Base-by-base conservation (phyloP, 2,888 invertebrate genomes). In the Pseudococcus jackbeardsleyi region DNA sequence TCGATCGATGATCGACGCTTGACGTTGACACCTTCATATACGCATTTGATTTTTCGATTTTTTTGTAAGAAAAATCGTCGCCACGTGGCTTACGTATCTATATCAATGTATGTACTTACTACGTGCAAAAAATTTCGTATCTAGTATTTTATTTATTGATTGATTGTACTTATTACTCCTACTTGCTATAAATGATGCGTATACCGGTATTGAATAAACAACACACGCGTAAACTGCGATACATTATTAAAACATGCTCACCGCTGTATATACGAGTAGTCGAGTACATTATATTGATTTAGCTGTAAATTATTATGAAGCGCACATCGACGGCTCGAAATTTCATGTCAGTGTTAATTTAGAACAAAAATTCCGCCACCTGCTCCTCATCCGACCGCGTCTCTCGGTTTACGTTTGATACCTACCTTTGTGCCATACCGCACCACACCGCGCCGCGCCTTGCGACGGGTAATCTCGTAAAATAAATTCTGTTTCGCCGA, bases 211-310 rank as follows among this genome's bases (percentile, higher is more conserved):
- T 85, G 15, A 22, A 39, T 42, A 50, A 85, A 59, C 50, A 59
- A 12, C 26, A 68, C 68, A 68, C 22, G 22, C 68, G 12, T 68
- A 68, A 54, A n/a, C 26, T 26, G 68, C 68, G 68, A 68, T 68
- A 68, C 68, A 59, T 50, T 59, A 64, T 85, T 59, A 33, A 59
- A 59, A 84, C 84, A 84, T 84, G 84, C 84, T 84, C 50, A 42
- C 59, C 84, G 26, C 50, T 59, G 84, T 84, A 33, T 50, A 42
- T 33, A 48, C 42, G 42, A 54, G 33, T 33, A 33, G 1, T 3
- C n/a, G n/a, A n/a, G n/a, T 72, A 42, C 77, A 17, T 77, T 15
- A 77, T 77, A 77, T 77, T 77, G 77, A 77, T 77, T 77, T 77
- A 77, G 77, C 77, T 77, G 77, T 77, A 42, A 77, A 54, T 54